Conservation (phyloP, 2,113 vertebrate species). For the Atrichornis clamosus region DNA sequence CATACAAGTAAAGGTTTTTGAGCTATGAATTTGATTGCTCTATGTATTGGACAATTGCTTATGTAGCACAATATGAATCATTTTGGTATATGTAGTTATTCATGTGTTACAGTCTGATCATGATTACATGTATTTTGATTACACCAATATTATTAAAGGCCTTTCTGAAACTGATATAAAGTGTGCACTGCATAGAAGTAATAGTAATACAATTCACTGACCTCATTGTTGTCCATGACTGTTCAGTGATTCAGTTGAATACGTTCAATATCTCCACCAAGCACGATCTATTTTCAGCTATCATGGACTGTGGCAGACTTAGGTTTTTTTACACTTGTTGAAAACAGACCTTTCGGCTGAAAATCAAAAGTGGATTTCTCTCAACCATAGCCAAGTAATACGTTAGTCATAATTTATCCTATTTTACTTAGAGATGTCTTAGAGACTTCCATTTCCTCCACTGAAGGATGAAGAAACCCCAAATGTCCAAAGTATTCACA, state of each 20-base stretch:
- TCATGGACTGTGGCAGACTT: conserved; percentile 58
- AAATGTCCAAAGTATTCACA: conserved; percentile 76
- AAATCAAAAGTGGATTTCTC: background rate
- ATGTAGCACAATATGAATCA: background rate
- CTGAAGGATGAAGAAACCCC: conserved; percentile 76
- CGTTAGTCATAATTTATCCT: background rate
- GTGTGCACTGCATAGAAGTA: background rate
- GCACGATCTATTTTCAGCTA: conserved; percentile 76
- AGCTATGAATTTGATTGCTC: conserved; percentile 17
- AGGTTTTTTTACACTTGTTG: conserved; percentile 71
- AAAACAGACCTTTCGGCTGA: conserved; percentile 71
- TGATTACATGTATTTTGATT: background rate
- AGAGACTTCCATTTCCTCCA: conserved; percentile 72
- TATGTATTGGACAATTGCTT: background rate
- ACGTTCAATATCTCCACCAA: conserved; percentile 76
- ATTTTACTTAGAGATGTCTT: background rate
- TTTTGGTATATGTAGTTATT: background rate
- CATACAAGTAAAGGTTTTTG: conserved; percentile 22
- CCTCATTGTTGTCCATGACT: conserved; percentile 79
- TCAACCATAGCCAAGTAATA: background rate
- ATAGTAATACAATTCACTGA: background rate
- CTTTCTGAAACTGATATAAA: background rate
- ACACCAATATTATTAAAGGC: background rate
- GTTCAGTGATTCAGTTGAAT: conserved; percentile 82
- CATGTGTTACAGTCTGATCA: background rate